These are phyloP conservation scores for Branchinecta lindahli DNA, from an alignment of 1,140 invertebrate genomes.

Conservation along the genomic window DNA sequence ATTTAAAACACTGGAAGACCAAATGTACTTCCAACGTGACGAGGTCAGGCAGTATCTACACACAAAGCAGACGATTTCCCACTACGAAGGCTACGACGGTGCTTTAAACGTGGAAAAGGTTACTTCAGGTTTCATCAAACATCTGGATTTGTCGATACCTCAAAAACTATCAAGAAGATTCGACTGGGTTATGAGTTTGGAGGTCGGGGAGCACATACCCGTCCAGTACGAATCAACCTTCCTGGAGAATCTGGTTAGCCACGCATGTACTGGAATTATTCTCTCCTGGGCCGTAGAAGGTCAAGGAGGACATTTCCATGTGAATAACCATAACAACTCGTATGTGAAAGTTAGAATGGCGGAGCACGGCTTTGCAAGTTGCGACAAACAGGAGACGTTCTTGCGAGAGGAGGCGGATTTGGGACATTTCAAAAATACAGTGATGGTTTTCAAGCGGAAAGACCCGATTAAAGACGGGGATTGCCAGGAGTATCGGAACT, in stretches of 20 bases:
- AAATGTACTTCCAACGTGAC: neutral
- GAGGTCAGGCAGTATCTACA: neutral
- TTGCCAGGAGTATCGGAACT: no score
- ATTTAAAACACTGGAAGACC: neutral
- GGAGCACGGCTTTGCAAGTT: neutral
- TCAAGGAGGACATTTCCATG: conserved; percentile 14
- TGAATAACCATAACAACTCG: conserved; percentile 13
- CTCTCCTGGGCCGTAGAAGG: conserved; percentile 18
- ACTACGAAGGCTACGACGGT: neutral
- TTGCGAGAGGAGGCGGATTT: neutral
- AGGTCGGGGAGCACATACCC: conserved; percentile 19
- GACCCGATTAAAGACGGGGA: no score
- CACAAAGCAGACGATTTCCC: neutral
- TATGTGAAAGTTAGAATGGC: neutral
- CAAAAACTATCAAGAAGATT: neutral
- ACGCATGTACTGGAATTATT: conserved; percentile 12
- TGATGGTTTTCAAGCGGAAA: neutral
- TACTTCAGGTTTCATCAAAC: conserved; percentile 8
- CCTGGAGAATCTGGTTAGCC: conserved; percentile 12
- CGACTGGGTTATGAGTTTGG: conserved; percentile 18
- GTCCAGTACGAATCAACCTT: conserved; percentile 17
- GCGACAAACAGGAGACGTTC: neutral
- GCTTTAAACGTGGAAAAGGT: conserved; percentile 1
- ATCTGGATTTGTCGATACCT: neutral
- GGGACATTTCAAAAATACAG: neutral